Base-by-base conservation (phyloP, 2,797 vertebrate genomes). In the Lateolabrax maculatus region DNA sequence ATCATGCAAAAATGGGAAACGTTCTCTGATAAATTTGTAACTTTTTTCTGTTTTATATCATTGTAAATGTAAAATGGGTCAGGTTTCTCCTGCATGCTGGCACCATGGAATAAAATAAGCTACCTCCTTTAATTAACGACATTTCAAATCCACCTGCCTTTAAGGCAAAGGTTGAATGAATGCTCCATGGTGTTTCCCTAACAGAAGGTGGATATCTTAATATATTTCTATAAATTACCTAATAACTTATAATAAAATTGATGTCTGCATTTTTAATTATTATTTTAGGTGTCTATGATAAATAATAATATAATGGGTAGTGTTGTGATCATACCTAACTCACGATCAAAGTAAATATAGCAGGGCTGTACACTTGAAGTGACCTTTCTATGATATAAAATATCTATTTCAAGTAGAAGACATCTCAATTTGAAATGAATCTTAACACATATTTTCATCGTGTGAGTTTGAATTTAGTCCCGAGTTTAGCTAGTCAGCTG, bases 391-490 rank as follows among this genome's bases (percentile, higher is more conserved):
- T 9, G 23, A 41, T 15, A 48, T 19, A 15, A 49, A 62, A 34
- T 6, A 9, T 34, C 29, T 19, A 44, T 66, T 80, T 64, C n/a
- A 48, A 46, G 44, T 5, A 19, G 44, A 19, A 62, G 66, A 56
- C 19, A 39, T 64, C 61, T 84, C 71, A 29, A 43, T 77, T 79
- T 77, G 8, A 70, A 73, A 55, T 46, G 25, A 81, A 83, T 71
- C 43, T 29, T 23, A 46, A 21, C 49, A 52, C 25, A 29, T 53
- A 39, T 83, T 65, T 85, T 76, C 70, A 70, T 51, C 77, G 73
- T n/a, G 43, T 34, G 66, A 55, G 43, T 29, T 31, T 11, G 57
- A 57, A 56, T 34, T 55, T 11, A 41, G 65, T 69, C 27, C 23
- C 3, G 31, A 39, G 53, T 72, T 77, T 61, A 46, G 57, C 31